These are phyloP conservation scores for Echinometra lucunter DNA, from an alignment of 53 echinoderm and acorn worm genomes.

Conservation along the genomic window DNA sequence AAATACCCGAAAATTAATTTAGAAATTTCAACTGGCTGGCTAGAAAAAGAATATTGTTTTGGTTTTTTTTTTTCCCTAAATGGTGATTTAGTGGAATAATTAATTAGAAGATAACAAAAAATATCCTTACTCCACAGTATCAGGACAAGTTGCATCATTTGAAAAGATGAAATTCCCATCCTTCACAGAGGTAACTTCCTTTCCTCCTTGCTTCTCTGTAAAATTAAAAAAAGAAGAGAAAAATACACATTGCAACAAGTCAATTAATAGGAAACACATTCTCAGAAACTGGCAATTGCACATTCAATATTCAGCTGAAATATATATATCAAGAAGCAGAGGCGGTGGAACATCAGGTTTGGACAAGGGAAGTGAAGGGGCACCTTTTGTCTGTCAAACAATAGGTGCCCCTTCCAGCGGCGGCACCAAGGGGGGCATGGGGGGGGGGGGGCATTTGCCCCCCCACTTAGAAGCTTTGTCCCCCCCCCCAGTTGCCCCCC, in stretches of 20 bases:
- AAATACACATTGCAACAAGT: neutral
- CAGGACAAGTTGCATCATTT: constrained; percentile 72
- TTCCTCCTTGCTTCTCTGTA: constrained; percentile 77
- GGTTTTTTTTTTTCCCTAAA: neutral
- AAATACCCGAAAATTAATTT: neutral
- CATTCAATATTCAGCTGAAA: no score
- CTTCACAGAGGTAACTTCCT: constrained; percentile 39
- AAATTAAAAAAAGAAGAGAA: neutral
- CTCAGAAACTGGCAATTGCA: no score
- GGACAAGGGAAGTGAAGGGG: no score
- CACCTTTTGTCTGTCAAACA: no score
- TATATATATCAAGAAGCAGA: no score
- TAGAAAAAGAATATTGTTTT: neutral
- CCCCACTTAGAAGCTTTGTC: no score
- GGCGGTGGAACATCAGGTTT: no score
- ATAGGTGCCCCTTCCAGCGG: no score
- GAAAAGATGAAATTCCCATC: constrained; percentile 86
- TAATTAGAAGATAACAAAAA: neutral
- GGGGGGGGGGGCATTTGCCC: no score
- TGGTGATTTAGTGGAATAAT: neutral
- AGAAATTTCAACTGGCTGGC: neutral
- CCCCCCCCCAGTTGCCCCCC: no score
- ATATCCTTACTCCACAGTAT: constrained; percentile 73
- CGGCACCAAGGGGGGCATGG: no score
- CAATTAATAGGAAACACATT: no score